Evolutionary conservation across 2,113 vertebrate species (phyloP), one percentile per base, ranked within the genome.

Genomic region (Sander lucioperca): DNA sequence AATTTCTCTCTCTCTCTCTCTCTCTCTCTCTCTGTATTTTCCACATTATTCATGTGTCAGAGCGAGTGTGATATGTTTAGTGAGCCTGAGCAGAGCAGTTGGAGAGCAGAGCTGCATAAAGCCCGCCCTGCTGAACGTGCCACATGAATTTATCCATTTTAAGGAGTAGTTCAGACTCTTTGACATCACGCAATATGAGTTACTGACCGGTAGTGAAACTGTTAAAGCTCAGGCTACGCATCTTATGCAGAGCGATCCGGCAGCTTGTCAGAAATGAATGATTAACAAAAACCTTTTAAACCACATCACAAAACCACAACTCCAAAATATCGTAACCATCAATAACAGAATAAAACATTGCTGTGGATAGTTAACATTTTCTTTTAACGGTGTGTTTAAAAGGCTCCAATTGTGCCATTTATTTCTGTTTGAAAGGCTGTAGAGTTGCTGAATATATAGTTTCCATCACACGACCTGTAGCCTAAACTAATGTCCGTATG

Each of bases 141-240:
- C 74, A 30, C 80, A 74, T 77, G 59, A 58, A 73, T 86, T 51
- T 63, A 39, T 86, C 74, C 19, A 48, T 82, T 86, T 75, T 84
- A 85, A 85, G 79, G 27, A 47, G 53, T 48, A 33, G 25, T 57
- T 53, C 14, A 5, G 56, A 43, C 16, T 74, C 36, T 76, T 57
- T 77, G 72, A 86, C 61, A 23, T 61, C 25, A 39, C 19, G 15
- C 3, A 6, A 45, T 51, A 3, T 21, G 21, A 45, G 39, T 65
- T 73, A 61, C 56, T 63, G 64, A 57, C 78, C 62, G 64, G 25
- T 30, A 27, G 43, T 27, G 68, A 61, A 67, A 12, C 33, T 25
- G 47, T 51, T 67, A 16, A 74, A 64, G 9, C 64, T 75, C 56
- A 0, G 27, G 12, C 39, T 54, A 6, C 6, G 1, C 57, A 57